Base-by-base conservation (phyloP, 2,888 invertebrate species). In the Taphrorychus bicolor region DNA sequence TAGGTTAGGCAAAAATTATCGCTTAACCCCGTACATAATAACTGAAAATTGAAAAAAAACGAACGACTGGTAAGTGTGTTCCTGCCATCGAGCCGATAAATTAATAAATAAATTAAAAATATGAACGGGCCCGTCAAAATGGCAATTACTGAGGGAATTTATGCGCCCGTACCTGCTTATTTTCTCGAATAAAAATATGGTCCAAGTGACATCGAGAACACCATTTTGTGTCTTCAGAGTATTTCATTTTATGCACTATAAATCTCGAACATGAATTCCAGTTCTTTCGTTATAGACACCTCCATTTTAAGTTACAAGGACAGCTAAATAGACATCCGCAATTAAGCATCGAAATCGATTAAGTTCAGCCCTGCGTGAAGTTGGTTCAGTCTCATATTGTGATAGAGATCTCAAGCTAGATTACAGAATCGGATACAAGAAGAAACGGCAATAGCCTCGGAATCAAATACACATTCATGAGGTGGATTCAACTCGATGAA, bases 81-180 rank as follows among this genome's bases (percentile, higher is more conserved):
- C 63, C 65, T 54, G 66, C 65, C 69, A 54, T 63, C 59, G 66
- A 69, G 70, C 54, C 71, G 66, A 71, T 72, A 71, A 74, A 76
- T 74, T 75, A 75, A 76, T 75, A 74, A 75, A 73, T 71, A 75
- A 73, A 73, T 74, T 74, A 74, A 76, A 76, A 75, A 76, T 73
- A 74, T 73, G 71, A 72, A 73, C 71, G 70, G 69, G 70, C 60
- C 73, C 72, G 77, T 76, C 76, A 75, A 75, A 76, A 76, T 72
- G 71, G 72, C 75, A 76, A 77, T 77, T 77, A 74, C 76, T 40
- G 21, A 5, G 40, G 41, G 32, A 70, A 69, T 69, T 69, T 69
- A 69, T 69, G 69, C 54, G 40, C 19, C 60, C 51, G 40, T 40
- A 57, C 56, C 66, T 56, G 61, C 60, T 61, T 51, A 66, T 66